A percentile compares a stretch with the other conserved stretches of the same genome.
phyloP scores from a whole-genome alignment of 2,888 invertebrate species.

The Sinodicranocentrus sp. region DNA sequence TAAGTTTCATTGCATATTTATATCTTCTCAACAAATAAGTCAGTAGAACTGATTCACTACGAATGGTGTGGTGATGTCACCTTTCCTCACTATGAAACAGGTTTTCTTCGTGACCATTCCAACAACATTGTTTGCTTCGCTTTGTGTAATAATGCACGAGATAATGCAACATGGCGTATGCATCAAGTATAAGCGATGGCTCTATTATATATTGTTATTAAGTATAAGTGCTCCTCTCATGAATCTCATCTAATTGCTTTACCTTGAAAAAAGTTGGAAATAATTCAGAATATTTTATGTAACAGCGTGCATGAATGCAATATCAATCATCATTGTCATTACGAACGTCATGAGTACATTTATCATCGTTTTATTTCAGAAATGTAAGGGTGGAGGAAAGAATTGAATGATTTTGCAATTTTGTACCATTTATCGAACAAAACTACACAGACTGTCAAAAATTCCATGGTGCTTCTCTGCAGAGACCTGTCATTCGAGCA shows the following conservation, averaged over 20 bases:
- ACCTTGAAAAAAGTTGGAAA: constrained; percentile 51
- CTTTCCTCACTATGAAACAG: constrained; percentile 27
- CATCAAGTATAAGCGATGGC: not conserved
- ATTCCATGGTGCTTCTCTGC: too few relatives aligned
- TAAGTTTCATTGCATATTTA: not conserved
- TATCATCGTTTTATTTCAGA: constrained; percentile 32
- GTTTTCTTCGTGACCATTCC: constrained; percentile 42
- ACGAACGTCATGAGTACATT: constrained; percentile 32
- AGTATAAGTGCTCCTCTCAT: not conserved
- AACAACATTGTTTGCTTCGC: not conserved
- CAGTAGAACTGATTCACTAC: constrained; percentile 12
- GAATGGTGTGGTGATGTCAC: constrained; percentile 41
- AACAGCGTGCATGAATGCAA: not conserved
- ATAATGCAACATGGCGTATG: not conserved
- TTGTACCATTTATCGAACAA: not conserved
- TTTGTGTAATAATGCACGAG: not conserved
- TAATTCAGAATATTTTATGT: constrained; percentile 36
- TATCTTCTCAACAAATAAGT: constrained; percentile 16
- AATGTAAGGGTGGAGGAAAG: constrained; percentile 37
- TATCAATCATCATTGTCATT: constrained; percentile 25
- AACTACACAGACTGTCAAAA: too few relatives aligned
- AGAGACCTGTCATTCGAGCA: too few relatives aligned
- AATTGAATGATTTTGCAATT: constrained; percentile 23
- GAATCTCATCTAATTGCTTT: constrained; percentile 25
- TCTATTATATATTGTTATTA: not conserved